phyloP scores from a whole-genome alignment of 2,888 invertebrate genomes.

The Ypsolopha sequella region DNA sequence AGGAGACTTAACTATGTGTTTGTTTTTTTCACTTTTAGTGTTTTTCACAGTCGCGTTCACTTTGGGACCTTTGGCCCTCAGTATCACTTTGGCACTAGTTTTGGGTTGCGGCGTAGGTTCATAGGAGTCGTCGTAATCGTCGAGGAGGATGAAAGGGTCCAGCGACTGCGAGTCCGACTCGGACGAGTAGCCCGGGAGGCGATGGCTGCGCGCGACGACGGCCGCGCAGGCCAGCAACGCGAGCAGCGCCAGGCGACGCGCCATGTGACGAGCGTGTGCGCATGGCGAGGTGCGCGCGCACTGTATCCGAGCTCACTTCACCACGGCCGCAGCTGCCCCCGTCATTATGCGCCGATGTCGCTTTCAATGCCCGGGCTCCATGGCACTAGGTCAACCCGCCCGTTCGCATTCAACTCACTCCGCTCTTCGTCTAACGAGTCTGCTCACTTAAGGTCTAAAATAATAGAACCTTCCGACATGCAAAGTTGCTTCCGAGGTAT shows the following conservation, averaged over 20 bases:
- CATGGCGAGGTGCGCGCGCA: slow-evolving; percentile 68
- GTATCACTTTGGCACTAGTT: slow-evolving; percentile 45
- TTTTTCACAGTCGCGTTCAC: slow-evolving; percentile 46
- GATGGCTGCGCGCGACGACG: slow-evolving; percentile 21
- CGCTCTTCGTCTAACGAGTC: neutral
- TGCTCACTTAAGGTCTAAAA: neutral
- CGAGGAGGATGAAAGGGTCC: slow-evolving; percentile 45
- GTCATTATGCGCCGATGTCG: slow-evolving; percentile 48
- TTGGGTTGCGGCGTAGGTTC: slow-evolving; percentile 26
- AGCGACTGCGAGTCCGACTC: slow-evolving; percentile 32
- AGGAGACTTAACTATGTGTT: slow-evolving; percentile 48
- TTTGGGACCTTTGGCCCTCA: slow-evolving; percentile 41
- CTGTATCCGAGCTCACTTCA: slow-evolving; percentile 26
- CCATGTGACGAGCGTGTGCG: slow-evolving; percentile 63
- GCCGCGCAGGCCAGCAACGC: slow-evolving; percentile 48
- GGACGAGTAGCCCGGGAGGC: slow-evolving; percentile 20
- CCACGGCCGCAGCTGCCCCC: slow-evolving; percentile 39
- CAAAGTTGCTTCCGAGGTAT: too few species aligned
- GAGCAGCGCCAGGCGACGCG: slow-evolving; percentile 67
- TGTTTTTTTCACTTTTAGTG: slow-evolving; percentile 32
- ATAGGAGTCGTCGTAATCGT: slow-evolving; percentile 46
- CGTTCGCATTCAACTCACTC: slow-evolving; percentile 8
- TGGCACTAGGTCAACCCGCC: slow-evolving; percentile 51
- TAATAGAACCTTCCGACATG: too few species aligned
- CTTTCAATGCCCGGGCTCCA: slow-evolving; percentile 43